These are phyloP conservation scores for Eretmocerus hayati DNA, from an alignment of 2,888 invertebrate genomes.

Conservation along the genomic window DNA sequence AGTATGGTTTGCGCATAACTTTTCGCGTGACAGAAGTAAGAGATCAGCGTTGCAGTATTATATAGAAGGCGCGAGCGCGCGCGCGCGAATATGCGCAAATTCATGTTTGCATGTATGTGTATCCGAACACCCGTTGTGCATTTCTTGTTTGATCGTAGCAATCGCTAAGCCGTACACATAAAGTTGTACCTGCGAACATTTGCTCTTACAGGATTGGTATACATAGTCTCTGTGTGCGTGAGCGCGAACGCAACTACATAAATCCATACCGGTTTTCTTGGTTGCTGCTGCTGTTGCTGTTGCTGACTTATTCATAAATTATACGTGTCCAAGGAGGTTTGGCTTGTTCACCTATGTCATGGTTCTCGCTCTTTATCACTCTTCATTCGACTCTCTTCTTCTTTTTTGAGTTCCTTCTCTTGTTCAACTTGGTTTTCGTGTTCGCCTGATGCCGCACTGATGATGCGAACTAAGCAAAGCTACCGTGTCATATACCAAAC, in stretches of 20 bases:
- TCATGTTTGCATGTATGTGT: not conserved
- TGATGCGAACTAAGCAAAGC: no score
- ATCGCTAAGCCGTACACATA: not conserved
- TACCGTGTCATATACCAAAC: no score
- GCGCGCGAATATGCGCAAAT: not conserved
- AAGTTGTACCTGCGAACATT: not conserved
- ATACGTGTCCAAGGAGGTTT: conserved; percentile 35
- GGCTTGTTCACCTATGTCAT: conserved; percentile 27
- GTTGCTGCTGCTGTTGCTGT: no score
- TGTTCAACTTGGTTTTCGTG: no score
- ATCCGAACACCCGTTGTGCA: not conserved
- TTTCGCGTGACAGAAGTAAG: not conserved
- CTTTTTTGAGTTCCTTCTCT: not conserved
- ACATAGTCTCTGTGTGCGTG: conserved; percentile 12
- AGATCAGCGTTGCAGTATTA: not conserved
- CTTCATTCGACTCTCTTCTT: conserved; percentile 4
- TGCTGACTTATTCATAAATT: conserved; percentile 40
- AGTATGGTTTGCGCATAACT: not conserved
- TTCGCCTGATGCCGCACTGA: no score
- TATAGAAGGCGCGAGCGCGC: not conserved
- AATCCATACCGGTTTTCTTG: conserved; percentile 35
- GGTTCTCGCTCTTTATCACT: conserved; percentile 11
- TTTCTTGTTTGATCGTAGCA: not conserved
- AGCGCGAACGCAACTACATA: conserved; percentile 26
- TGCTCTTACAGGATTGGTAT: not conserved